These are phyloP conservation scores for Micropoecilia bifurca DNA, from an alignment of 2,797 vertebrate species.

Conservation along the genomic window DNA sequence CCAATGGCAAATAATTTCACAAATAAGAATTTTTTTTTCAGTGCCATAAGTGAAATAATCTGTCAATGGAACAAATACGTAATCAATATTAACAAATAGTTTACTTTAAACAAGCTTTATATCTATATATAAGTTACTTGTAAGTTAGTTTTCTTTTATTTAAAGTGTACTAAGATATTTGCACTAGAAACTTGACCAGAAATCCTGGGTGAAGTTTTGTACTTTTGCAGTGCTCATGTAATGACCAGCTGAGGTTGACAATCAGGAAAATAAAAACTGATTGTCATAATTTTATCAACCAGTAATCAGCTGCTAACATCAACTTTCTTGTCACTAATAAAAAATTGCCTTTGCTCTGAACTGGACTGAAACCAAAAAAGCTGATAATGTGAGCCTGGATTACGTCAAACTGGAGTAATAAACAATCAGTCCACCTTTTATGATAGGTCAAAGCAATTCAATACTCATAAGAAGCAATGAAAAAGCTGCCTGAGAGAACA, in stretches of 20 bases:
- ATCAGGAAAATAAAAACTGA: background rate
- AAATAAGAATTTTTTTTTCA: too few relatives aligned
- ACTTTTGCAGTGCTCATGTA: too few relatives aligned
- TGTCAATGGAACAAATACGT: too few relatives aligned
- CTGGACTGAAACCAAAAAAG: background rate
- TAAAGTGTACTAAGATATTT: too few relatives aligned
- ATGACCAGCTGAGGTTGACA: background rate
- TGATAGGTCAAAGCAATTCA: background rate
- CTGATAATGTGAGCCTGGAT: conserved; percentile 1
- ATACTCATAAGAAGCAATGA: background rate
- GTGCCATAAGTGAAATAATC: too few relatives aligned
- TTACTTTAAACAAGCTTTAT: too few relatives aligned
- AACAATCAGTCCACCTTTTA: background rate
- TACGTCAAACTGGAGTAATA: background rate
- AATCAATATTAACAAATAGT: too few relatives aligned
- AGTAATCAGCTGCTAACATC: background rate
- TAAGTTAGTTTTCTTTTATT: too few relatives aligned
- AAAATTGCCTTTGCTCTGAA: background rate
- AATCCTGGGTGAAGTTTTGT: too few relatives aligned
- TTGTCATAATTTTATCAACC: background rate
- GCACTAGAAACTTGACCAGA: too few relatives aligned
- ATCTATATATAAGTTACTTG: too few relatives aligned
- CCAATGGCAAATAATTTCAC: too few relatives aligned
- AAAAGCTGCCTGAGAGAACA: background rate
- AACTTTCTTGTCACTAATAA: background rate